Base-by-base conservation (phyloP, 2,113 vertebrate species). In the Microtus richardsoni region DNA sequence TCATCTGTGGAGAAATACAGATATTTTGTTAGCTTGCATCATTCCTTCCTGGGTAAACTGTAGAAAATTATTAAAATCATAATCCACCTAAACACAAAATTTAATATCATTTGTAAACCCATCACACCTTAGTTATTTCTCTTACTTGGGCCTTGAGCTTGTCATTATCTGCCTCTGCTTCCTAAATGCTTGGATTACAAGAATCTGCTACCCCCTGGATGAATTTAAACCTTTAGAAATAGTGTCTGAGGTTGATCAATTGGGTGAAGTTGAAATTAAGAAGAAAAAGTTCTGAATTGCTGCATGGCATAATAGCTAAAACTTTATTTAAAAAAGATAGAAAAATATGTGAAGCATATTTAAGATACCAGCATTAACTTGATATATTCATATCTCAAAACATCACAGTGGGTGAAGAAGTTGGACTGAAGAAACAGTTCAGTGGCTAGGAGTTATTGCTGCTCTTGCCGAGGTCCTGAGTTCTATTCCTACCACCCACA, bases 1-100 rank as follows among this genome's bases (percentile, higher is more conserved):
- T 98, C 98, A 44, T 97, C 99, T 99, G 89, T 0, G 52, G 96
- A 94, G 13, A 92, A 94, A 96, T 12, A 85, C 0, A 83, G 2
- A 78, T 2, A 86, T 54, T 80, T 54, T 39, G 70, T 96, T 94
- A 95, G 52, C 22, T 52, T 47, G 33, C 49, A 11, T 33, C 77
- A 88, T 58, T 64, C 62, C 28, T 90, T 94, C 90, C 41, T 68
- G 0, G 33, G 22, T 28, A 17, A 87, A 60, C 17, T 66, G 28
- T 1, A 88, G 7, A 75, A 79, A 89, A 39, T 58, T 41, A 33
- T 79, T 87, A 68, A 75, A 68, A 52, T 75, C 21, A 66, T 7
- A 84, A 26, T 41, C 47, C 82, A 80, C 52, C 13, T 30, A 82
- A 92, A 36, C 41, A 87, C 2, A 70, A 16, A 85, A 80, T 47